phyloP scores from a whole-genome alignment of 2,113 vertebrate genomes.

The Dasyprocta punctata region DNA sequence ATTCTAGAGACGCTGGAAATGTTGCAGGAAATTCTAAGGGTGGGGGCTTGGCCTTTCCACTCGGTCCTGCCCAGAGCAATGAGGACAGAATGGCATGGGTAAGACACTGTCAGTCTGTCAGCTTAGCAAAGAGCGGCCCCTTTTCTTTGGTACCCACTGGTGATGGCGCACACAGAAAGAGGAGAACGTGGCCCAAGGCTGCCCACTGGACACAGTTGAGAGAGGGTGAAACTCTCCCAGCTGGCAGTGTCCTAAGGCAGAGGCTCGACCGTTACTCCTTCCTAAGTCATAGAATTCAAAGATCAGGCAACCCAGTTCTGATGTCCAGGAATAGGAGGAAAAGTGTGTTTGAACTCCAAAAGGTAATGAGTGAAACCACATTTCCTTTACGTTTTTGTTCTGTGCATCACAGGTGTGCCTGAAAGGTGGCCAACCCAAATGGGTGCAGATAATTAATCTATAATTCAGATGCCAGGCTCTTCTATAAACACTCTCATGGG shows the following conservation, averaged over 20 bases:
- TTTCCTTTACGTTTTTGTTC: not conserved
- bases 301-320: not conserved
- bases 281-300: not conserved
- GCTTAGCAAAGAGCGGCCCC: slow-evolving; percentile 57
- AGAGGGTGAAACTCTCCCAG: not conserved
- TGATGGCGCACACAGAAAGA: slow-evolving; percentile 35
- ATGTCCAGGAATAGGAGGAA: not conserved
- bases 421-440: too few relatives aligned
- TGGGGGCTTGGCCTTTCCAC: not conserved
- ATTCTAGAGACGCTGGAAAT: not conserved
- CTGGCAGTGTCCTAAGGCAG: slow-evolving; percentile 16
- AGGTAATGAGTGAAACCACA: not conserved
- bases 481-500: not conserved
- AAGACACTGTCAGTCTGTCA: slow-evolving; percentile 17
- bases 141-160: slow-evolving; percentile 60
- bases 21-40: not conserved
- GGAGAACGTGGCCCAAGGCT: not conserved
- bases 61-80: not conserved
- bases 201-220: not conserved
- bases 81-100: not conserved
- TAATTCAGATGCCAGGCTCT: not conserved
- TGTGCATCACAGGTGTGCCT: not conserved
- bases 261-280: slow-evolving; percentile 39
- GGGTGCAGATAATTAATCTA: not conserved
- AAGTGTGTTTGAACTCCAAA: not conserved